Evolutionary conservation across 1,140 invertebrate genomes (phyloP).

Genomic region (Sminthurinus signatus): DNA sequence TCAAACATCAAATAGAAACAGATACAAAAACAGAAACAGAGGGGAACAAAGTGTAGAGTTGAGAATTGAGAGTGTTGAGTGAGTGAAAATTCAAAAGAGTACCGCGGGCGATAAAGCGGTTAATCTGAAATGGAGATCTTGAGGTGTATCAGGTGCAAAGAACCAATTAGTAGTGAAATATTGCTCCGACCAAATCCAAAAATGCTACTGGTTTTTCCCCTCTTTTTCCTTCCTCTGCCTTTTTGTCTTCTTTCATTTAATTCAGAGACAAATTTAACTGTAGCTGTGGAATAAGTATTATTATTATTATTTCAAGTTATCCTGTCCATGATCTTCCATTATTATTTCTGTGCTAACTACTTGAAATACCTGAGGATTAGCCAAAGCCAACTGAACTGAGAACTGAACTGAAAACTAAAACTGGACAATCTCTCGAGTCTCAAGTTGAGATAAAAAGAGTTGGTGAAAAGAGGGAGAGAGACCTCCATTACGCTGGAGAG

Average conservation of each 20-base stretch:
- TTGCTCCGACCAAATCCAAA: constrained; percentile 41
- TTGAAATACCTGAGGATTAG: too few relatives aligned
- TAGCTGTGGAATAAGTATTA: too few relatives aligned
- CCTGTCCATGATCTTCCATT: too few relatives aligned
- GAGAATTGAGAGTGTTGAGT: too few relatives aligned
- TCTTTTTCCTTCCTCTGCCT: neutral
- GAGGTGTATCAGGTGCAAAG: constrained; percentile 42
- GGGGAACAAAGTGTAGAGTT: too few relatives aligned
- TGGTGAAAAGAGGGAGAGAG: constrained; percentile 10
- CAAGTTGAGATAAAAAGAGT: neutral
- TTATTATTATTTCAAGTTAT: too few relatives aligned
- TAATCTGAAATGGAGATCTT: constrained; percentile 37
- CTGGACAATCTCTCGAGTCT: neutral
- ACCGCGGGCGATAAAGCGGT: constrained; percentile 37
- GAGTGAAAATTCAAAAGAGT: too few relatives aligned
- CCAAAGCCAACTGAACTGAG: too few relatives aligned
- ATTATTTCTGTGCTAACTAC: too few relatives aligned
- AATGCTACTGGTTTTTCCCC: constrained; percentile 41
- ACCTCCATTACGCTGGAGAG: constrained; percentile 34
- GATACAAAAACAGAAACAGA: too few relatives aligned
- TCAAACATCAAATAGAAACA: too few relatives aligned
- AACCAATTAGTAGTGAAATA: constrained; percentile 43
- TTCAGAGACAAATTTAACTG: neutral
- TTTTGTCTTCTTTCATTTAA: neutral
- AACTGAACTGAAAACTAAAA: too few relatives aligned